Conservation (phyloP, 2,888 invertebrate genomes). For the Papilio elwesi region DNA sequence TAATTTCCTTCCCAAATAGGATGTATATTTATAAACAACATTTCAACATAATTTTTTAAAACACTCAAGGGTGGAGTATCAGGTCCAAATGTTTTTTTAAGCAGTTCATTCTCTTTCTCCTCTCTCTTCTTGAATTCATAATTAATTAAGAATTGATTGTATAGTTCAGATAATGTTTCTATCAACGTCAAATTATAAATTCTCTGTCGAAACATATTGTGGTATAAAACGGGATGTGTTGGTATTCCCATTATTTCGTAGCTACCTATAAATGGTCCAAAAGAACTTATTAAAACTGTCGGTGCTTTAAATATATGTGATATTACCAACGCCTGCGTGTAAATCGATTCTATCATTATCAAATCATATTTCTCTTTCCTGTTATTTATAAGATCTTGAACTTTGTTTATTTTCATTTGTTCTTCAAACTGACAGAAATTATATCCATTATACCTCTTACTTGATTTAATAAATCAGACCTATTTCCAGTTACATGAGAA, state of each 20-base stretch:
- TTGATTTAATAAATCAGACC: slow-evolving; percentile 41
- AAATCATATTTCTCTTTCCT: slow-evolving; percentile 54
- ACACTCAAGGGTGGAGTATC: slow-evolving; percentile 47
- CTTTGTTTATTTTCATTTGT: slow-evolving; percentile 46
- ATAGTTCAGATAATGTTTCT: slow-evolving; percentile 53
- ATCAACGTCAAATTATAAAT: slow-evolving; percentile 49
- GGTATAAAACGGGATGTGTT: slow-evolving; percentile 48
- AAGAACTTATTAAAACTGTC: slow-evolving; percentile 58
- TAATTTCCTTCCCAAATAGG: slow-evolving; percentile 59
- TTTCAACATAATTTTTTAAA: slow-evolving; percentile 53
- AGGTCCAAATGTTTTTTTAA: slow-evolving; percentile 48
- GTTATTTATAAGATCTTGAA: slow-evolving; percentile 48
- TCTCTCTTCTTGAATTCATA: slow-evolving; percentile 31
- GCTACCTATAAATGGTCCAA: slow-evolving; percentile 47
- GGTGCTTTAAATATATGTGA: slow-evolving; percentile 59
- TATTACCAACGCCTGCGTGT: slow-evolving; percentile 49
- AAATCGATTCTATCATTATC: slow-evolving; percentile 56
- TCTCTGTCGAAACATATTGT: slow-evolving; percentile 42
- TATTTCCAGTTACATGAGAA: slow-evolving; percentile 24
- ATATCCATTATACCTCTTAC: neutral
- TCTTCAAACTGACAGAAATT: slow-evolving; percentile 35
- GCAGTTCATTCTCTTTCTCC: slow-evolving; percentile 41
- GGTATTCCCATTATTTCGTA: slow-evolving; percentile 49
- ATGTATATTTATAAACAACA: slow-evolving; percentile 68
- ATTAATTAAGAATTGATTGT: slow-evolving; percentile 37